Conservation (phyloP, 2,113 vertebrate species). For the Oceanites oceanicus region DNA sequence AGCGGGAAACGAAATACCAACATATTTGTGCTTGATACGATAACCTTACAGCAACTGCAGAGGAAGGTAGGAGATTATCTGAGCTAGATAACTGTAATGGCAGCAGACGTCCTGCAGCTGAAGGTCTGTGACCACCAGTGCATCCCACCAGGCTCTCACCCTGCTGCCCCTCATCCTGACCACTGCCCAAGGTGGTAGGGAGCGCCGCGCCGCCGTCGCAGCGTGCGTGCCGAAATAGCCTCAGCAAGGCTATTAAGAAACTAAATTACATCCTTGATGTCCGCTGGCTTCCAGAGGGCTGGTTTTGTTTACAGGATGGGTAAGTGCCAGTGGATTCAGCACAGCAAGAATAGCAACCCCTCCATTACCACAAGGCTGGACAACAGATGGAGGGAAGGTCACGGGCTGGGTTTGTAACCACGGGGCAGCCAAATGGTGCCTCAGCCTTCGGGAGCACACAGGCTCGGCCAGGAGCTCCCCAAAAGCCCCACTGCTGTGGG, state of each 20-base stretch:
- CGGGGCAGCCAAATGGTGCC: neutral
- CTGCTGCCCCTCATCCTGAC: rapidly evolving
- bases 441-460: neutral
- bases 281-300: conserved; percentile 66
- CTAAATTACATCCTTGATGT: conserved; percentile 76
- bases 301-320: conserved; percentile 73
- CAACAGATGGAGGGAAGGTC: conserved; percentile 58
- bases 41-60: neutral
- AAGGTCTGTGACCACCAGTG: neutral
- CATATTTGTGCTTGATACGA: neutral
- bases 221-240: neutral
- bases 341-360: conserved; percentile 73
- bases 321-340: conserved; percentile 59
- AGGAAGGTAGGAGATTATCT: neutral
- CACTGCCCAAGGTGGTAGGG: neutral
- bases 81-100: rapidly evolving
- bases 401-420: neutral
- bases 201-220: neutral
- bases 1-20: neutral
- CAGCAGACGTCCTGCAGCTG: neutral
- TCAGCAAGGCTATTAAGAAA: conserved; percentile 68
- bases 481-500: rapidly evolving
- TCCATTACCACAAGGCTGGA: conserved; percentile 62
- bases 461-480: neutral
- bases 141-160: neutral